A percentile compares a stretch with the other conserved stretches of the same genome.
Evolutionary conservation across 2,113 vertebrate species (phyloP).

Genomic region (Piaya cayana): DNA sequence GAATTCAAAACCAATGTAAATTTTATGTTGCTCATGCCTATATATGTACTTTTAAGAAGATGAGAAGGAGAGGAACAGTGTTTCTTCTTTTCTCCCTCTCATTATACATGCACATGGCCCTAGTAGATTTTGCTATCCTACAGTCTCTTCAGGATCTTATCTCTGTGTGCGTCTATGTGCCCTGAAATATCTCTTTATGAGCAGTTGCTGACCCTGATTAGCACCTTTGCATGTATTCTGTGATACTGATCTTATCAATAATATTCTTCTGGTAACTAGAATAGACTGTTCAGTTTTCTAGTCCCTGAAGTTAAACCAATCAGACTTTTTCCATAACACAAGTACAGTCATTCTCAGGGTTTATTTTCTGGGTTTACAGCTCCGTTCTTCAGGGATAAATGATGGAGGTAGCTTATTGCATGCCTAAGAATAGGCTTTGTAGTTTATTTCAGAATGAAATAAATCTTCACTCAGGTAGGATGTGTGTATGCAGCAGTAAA

Average conservation of each 20-base stretch:
- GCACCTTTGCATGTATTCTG: background rate
- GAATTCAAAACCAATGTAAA: background rate
- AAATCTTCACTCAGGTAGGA: background rate
- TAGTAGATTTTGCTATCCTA: background rate
- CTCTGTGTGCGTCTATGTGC: background rate
- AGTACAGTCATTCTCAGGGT: background rate
- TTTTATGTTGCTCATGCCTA: background rate
- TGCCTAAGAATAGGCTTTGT: background rate
- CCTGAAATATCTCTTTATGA: background rate
- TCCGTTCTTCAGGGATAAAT: background rate
- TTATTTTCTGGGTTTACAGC: background rate
- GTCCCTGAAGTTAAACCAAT: background rate
- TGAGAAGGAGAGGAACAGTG: background rate
- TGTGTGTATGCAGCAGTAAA: background rate
- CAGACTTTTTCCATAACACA: background rate
- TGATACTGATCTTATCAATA: background rate
- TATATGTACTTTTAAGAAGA: background rate
- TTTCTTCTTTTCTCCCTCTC: background rate
- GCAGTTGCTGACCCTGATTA: background rate
- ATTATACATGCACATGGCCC: rapidly evolving
- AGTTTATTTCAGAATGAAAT: background rate
- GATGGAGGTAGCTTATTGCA: background rate
- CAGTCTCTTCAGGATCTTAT: background rate
- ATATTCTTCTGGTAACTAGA: background rate
- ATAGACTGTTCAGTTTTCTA: background rate